Percentiles rank a stretch among this genome's conserved stretches.
Conservation (phyloP, 2,797 vertebrate species). For the Muraenolepis orangiensis region DNA sequence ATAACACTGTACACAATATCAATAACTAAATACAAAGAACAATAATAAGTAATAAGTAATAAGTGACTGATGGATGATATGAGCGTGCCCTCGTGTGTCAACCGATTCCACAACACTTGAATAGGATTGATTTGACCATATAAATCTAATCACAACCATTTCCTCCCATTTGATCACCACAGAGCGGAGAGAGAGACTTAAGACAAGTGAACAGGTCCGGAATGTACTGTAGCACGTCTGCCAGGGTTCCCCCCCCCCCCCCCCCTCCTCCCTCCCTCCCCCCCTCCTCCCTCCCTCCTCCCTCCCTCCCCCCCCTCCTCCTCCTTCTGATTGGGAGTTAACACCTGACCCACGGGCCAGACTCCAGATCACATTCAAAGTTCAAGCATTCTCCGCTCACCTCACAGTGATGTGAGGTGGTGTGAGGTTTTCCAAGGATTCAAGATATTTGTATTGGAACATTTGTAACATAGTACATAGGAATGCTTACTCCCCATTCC, state of each 20-base stretch:
- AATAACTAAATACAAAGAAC: too few species aligned
- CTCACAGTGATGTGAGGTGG: not conserved
- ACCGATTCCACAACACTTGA: not conserved
- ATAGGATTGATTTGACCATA: not conserved
- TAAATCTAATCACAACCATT: not conserved
- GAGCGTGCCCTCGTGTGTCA: not conserved
- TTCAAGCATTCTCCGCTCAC: too few species aligned
- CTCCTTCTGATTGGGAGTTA: not conserved
- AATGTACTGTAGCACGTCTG: not conserved
- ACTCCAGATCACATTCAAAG: not conserved
- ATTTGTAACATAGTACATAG: too few species aligned
- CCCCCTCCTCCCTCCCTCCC: not conserved
- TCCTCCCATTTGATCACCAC: not conserved
- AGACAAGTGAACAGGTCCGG: not conserved
- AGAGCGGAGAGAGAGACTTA: not conserved
- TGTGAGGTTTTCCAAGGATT: not conserved
- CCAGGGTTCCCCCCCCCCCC: not conserved
- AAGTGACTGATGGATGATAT: too few species aligned
- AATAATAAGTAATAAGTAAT: too few species aligned
- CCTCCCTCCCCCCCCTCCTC: not conserved
- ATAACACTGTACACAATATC: too few species aligned
- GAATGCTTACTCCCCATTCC: too few species aligned
- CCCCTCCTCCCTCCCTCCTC: not conserved
- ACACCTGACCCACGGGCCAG: not conserved
- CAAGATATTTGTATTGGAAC: too few species aligned